Evolutionary conservation across 2,888 invertebrate genomes (phyloP).

Genomic region (Rhopalosiphum nymphaeae): DNA sequence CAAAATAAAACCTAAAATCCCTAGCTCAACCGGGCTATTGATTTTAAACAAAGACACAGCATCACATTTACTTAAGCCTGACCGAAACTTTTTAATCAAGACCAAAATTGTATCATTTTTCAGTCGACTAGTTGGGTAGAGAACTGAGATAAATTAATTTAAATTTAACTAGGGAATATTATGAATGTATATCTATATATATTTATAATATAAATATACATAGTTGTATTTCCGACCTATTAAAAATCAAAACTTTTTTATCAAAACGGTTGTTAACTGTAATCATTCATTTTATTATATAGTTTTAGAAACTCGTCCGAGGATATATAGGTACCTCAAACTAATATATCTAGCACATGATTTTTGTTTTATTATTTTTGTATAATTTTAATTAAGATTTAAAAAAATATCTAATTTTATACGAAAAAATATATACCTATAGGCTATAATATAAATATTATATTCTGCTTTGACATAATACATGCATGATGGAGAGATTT

Average conservation of each 20-base stretch:
- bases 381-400: background rate
- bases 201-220: background rate
- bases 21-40: background rate
- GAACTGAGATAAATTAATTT: background rate
- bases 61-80: background rate
- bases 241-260: background rate
- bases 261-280: background rate
- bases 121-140: background rate
- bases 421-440: background rate
- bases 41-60: background rate
- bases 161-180: background rate
- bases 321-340: background rate
- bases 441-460: background rate
- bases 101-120: slow-evolving; percentile 11
- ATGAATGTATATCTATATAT: background rate
- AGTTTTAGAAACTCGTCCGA: background rate
- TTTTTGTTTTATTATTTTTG: background rate
- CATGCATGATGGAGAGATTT: background rate
- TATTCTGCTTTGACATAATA: background rate
- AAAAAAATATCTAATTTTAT: background rate
- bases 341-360: background rate
- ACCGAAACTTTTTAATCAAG: slow-evolving; percentile 27
- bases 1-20: background rate
- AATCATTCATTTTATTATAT: background rate
- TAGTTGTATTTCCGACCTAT: background rate